phyloP scores from a whole-genome alignment of 2,113 vertebrate species.

The human (Homo sapiens) region GRCh38 chrX:76976501-76977000 shows the following conservation, averaged over 20 bases:
- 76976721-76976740: constrained; percentile 25
- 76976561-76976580: background rate
- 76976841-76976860: background rate
- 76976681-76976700: background rate
- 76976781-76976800: background rate
- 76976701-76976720: constrained; percentile 23
- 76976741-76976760: background rate
- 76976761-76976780: background rate
- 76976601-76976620: background rate
- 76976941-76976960: background rate
- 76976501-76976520: background rate
- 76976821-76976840: background rate
- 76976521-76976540: background rate
- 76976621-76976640: constrained; percentile 18
- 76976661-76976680: background rate
- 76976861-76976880: constrained; percentile 23
- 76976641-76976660: background rate
- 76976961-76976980: background rate
- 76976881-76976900: background rate
- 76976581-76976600: constrained; percentile 30
- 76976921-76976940: background rate
- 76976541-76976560: background rate
- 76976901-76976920: background rate
- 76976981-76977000: background rate
- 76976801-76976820: background rate